A percentile compares a stretch with the other conserved stretches of the same genome.
Conservation (phyloP, 2,797 vertebrate genomes). For the Carcharodon carcharias region DNA sequence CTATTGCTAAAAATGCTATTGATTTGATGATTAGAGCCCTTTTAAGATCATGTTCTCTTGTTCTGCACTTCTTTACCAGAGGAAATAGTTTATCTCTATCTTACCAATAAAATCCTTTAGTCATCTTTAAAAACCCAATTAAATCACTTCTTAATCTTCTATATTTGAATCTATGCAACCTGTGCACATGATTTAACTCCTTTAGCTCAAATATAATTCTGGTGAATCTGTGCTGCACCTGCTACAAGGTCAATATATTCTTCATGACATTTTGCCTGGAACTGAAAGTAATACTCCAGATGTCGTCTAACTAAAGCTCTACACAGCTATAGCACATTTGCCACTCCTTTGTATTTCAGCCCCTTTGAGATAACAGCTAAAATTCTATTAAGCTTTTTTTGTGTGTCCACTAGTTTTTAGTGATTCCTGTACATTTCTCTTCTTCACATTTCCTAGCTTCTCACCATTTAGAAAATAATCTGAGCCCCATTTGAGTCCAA, state of each 20-base stretch:
- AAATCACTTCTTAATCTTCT: not conserved
- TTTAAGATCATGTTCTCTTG: not conserved
- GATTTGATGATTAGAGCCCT: not conserved
- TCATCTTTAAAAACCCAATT: not conserved
- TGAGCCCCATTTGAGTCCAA: not conserved
- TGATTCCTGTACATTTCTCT: not conserved
- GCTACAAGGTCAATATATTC: not conserved
- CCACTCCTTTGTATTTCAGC: not conserved
- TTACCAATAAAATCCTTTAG: not conserved
- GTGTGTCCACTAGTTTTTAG: not conserved
- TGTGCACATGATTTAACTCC: not conserved
- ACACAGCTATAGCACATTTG: not conserved
- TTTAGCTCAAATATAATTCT: not conserved
- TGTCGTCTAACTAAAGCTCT: not conserved
- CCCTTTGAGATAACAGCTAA: not conserved
- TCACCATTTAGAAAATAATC: not conserved
- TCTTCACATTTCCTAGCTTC: not conserved
- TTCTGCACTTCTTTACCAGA: not conserved
- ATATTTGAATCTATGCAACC: not conserved
- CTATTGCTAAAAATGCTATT: not conserved
- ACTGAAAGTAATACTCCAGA: not conserved
- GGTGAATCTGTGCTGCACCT: not conserved
- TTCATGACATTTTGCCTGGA: not conserved
- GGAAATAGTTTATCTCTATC: not conserved
- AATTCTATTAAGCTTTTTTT: not conserved